Evolutionary conservation across 2,113 vertebrate genomes (phyloP).

Genomic region (Siphamia tubifer): DNA sequence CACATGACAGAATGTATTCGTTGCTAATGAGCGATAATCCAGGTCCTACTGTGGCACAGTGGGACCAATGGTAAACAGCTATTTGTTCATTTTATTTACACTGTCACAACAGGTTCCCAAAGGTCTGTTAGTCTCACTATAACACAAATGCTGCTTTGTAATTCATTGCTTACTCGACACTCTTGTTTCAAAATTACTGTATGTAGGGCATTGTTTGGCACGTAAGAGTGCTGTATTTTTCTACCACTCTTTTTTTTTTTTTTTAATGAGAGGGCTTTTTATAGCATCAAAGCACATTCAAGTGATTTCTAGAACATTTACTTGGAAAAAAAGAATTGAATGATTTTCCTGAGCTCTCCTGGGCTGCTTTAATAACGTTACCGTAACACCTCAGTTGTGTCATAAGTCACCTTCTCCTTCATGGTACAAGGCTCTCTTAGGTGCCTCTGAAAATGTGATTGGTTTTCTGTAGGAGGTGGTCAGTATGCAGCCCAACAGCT

Average conservation of each 20-base stretch:
- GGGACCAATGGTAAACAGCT: slow-evolving; percentile 13
- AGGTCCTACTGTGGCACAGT: slow-evolving; percentile 13
- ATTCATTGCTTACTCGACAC: slow-evolving; percentile 14
- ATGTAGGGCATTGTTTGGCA: neutral
- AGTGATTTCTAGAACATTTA: slow-evolving; percentile 18
- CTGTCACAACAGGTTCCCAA: slow-evolving; percentile 37
- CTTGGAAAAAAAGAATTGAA: neutral
- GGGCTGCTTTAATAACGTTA: slow-evolving; percentile 9
- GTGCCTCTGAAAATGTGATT: slow-evolving; percentile 55
- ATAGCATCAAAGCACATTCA: slow-evolving; percentile 1
- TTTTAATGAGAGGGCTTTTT: neutral
- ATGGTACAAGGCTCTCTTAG: slow-evolving; percentile 32
- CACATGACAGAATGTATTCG: slow-evolving; percentile 1
- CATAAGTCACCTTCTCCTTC: slow-evolving; percentile 43
- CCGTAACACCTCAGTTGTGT: slow-evolving; percentile 10
- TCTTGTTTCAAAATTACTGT: slow-evolving; percentile 14
- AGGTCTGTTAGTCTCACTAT: slow-evolving; percentile 15
- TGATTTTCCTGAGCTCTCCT: neutral
- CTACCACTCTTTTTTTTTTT: neutral
- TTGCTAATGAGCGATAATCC: slow-evolving; percentile 52
- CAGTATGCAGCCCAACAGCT: slow-evolving; percentile 45
- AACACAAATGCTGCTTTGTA: slow-evolving; percentile 18
- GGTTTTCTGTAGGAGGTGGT: slow-evolving; percentile 59
- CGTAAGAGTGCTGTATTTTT: neutral
- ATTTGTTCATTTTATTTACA: slow-evolving; percentile 51